Conservation (phyloP, 2,797 vertebrate genomes). For the Micrastur ruficollis region DNA sequence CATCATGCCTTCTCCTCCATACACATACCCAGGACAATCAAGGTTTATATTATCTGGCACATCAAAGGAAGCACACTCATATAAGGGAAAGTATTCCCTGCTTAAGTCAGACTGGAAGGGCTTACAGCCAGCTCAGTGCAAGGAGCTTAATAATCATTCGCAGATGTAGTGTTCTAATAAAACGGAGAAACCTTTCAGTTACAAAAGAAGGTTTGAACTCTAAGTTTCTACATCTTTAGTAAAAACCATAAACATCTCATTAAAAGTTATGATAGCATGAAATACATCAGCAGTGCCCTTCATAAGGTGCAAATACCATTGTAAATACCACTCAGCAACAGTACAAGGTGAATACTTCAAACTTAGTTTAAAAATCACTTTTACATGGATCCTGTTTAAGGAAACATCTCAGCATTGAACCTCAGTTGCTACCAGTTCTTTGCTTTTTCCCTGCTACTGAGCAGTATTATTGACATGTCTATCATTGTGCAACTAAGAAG, state of each 20-base stretch:
- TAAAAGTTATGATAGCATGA: not conserved
- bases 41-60: not conserved
- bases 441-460: not conserved
- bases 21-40: not conserved
- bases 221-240: not conserved
- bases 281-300: not conserved
- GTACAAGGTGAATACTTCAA: not conserved
- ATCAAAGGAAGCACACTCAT: not conserved
- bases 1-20: not conserved
- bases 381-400: not conserved
- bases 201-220: not conserved
- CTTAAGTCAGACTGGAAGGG: not conserved
- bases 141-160: not conserved
- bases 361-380: not conserved
- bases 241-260: not conserved
- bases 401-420: not conserved
- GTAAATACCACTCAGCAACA: not conserved
- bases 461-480: not conserved
- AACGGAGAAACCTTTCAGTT: not conserved
- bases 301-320: not conserved
- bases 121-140: not conserved
- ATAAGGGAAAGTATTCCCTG: not conserved
- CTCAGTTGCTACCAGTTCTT: not conserved
- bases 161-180: not conserved
- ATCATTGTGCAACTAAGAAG: not conserved